Base-by-base conservation (phyloP, 2,888 invertebrate genomes). In the Marronus borbonicus region DNA sequence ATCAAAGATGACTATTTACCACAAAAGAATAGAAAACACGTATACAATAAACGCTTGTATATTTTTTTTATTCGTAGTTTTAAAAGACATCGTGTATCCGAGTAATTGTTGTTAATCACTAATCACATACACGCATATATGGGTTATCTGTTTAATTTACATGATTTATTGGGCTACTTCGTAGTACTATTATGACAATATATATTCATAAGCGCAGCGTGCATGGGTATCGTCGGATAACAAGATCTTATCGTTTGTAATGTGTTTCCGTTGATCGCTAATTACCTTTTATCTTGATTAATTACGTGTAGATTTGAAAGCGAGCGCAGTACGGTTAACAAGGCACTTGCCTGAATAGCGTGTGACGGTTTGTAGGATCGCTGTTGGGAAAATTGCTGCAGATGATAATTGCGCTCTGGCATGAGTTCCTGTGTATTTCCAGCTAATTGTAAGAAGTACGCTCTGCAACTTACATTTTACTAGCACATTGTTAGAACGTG, bases 71-170 rank as follows among this genome's bases (percentile, higher is more conserved):
- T 77, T 77, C 70, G 70, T 49, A 50, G 28, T 62, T 50, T 50
- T 31, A 64, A 77, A 58, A 76, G 62, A 62, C 50, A n/a, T 31
- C 24, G 68, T 49, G 68, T 68, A 44, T 49, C 31, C 28, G 50
- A 17, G 31, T 69, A 77, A 77, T 77, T 77, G 62, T 70, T 70
- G 69, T 77, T 68, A 77, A 77, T 64, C 72, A 58, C 52, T 68
- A 77, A 72, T 64, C 72, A 58, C 31, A 72, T 39, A 72, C 28
- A 39, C 39, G 39, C 24, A 12, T 49, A 66, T 69, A 72, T 66
- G 78, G 78, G 78, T 78, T 78, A 78, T 78, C 78, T 66, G 50
- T 55, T 76, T 76, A 78, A 78, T 76, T 76, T 78, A 68, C 39
- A 76, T 78, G 78, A 78, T 78, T 78, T 78, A 78, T 75, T 39